Evolutionary conservation across 2,888 invertebrate species (phyloP).

Genomic region (Coecobrya sp.): DNA sequence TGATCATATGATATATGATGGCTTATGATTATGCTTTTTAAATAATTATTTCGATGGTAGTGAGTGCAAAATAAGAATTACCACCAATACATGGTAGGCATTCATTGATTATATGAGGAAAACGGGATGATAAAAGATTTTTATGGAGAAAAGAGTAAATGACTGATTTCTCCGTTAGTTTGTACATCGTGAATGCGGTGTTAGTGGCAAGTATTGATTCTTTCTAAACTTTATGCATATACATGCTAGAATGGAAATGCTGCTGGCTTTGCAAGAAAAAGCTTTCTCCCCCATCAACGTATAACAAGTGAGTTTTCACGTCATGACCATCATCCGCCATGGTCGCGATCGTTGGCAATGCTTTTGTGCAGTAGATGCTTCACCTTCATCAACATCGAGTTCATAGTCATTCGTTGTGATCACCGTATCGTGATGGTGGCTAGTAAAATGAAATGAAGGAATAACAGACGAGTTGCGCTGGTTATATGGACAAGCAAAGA

Average conservation of each 20-base stretch:
- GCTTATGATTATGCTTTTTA: no score
- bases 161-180: conserved; percentile 78
- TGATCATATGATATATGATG: no score
- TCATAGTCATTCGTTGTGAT: neutral
- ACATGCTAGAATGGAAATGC: conserved; percentile 7
- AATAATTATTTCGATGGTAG: neutral
- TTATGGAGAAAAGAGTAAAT: conserved; percentile 65
- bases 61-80: neutral
- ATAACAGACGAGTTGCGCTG: conserved; percentile 49
- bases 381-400: neutral
- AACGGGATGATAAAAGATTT: neutral
- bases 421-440: conserved; percentile 43
- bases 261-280: conserved; percentile 69
- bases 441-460: conserved; percentile 60
- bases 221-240: conserved; percentile 17
- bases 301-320: conserved; percentile 53
- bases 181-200: conserved; percentile 58
- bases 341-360: neutral
- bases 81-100: neutral
- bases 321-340: conserved; percentile 65
- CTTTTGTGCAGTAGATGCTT: neutral
- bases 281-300: conserved; percentile 45
- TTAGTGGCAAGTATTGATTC: conserved; percentile 83
- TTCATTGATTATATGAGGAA: neutral
- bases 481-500: conserved; percentile 13